phyloP scores from a whole-genome alignment of 1,140 invertebrate species.

The Saccostrea cuccullata region DNA sequence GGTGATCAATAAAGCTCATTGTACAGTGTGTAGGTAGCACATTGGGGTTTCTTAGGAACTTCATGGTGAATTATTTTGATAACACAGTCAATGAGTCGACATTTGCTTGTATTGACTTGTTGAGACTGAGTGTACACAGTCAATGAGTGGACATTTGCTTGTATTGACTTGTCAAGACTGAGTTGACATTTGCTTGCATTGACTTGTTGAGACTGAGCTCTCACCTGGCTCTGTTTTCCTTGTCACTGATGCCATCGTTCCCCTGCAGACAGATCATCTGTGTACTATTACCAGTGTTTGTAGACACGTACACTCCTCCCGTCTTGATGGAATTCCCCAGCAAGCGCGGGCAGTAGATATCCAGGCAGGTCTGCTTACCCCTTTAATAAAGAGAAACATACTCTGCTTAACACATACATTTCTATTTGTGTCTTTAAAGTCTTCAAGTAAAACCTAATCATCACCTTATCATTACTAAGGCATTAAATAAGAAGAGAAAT shows the following conservation, averaged over 20 bases:
- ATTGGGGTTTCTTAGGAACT: too few relatives aligned
- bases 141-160: not conserved
- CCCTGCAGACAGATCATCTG: slow-evolving; percentile 68
- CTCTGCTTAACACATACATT: too few relatives aligned
- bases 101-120: not conserved
- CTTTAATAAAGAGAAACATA: slow-evolving; percentile 47
- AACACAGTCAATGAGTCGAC: too few relatives aligned
- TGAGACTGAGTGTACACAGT: not conserved
- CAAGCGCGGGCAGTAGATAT: slow-evolving; percentile 81
- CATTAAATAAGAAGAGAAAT: too few relatives aligned
- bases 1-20: too few relatives aligned
- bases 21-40: too few relatives aligned
- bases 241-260: slow-evolving; percentile 64
- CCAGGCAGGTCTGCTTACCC: slow-evolving; percentile 78
- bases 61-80: too few relatives aligned
- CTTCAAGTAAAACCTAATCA: too few relatives aligned
- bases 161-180: not conserved
- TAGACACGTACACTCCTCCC: slow-evolving; percentile 80
- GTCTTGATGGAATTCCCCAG: slow-evolving; percentile 79
- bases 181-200: not conserved
- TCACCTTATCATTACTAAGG: too few relatives aligned
- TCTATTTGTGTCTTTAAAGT: too few relatives aligned
- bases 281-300: slow-evolving; percentile 76
- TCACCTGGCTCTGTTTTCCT: slow-evolving; percentile 61
- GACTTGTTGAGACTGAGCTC: not conserved